Evolutionary conservation across 37 sponge, comb jelly and placozoan genomes (phyloP).

Genomic region (Crambe crambe): DNA sequence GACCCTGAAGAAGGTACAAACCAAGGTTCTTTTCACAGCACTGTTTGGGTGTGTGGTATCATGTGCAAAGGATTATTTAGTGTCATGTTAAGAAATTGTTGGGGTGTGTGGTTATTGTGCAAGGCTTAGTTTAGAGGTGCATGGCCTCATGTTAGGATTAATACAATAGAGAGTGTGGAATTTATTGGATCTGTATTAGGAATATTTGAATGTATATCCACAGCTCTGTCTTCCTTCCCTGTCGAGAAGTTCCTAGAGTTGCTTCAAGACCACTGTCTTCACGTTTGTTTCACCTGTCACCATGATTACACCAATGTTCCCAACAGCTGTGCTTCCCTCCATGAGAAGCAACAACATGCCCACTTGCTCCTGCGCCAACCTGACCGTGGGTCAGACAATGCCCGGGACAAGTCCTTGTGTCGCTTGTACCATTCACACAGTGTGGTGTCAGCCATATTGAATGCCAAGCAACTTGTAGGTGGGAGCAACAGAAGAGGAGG

Average conservation of each 20-base stretch:
- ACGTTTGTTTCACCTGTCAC: slow-evolving; percentile 34
- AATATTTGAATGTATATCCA: too few species aligned
- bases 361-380: slow-evolving; percentile 17
- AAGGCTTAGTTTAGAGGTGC: too few species aligned
- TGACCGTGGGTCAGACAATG: not conserved
- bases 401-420: not conserved
- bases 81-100: too few species aligned
- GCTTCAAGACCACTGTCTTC: slow-evolving; percentile 59
- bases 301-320: not conserved
- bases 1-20: slow-evolving; percentile 11
- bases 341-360: slow-evolving; percentile 2
- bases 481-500: slow-evolving; percentile 23
- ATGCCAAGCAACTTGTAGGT: slow-evolving; percentile 42
- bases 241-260: slow-evolving; percentile 28
- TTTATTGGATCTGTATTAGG: too few species aligned
- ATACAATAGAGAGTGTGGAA: too few species aligned
- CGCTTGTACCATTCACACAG: slow-evolving; percentile 62
- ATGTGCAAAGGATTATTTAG: too few species aligned
- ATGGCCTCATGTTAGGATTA: too few species aligned
- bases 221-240: not conserved
- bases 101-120: too few species aligned
- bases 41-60: too few species aligned
- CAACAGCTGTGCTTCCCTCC: not conserved
- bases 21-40: too few species aligned
- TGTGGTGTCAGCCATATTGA: slow-evolving; percentile 57